Evolutionary conservation across 37 sponge, comb jelly and placozoan species (phyloP).

Genomic region (Ianthella basta): DNA sequence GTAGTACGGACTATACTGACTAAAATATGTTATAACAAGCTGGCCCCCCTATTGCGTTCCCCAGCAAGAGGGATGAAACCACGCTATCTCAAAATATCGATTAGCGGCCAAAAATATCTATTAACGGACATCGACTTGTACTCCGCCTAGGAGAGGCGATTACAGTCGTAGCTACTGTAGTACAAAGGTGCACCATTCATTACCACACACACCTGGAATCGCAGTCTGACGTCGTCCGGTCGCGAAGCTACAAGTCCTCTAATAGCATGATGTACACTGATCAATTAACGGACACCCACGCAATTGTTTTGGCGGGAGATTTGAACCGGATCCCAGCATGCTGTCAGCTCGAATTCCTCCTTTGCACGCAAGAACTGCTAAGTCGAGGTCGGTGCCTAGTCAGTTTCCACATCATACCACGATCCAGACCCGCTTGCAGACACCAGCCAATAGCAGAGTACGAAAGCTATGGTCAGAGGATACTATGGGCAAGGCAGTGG

Average conservation of each 20-base stretch:
- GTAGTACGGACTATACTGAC: background rate
- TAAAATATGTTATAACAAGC: constrained; percentile 1
- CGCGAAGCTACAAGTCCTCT: background rate
- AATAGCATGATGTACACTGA: background rate
- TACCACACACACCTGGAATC: background rate
- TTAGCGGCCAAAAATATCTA: constrained; percentile 1
- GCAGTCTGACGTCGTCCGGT: too few relatives aligned
- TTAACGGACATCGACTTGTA: background rate
- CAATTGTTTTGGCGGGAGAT: background rate
- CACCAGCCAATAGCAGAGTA: background rate
- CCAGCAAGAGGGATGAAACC: constrained; percentile 1
- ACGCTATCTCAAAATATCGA: background rate
- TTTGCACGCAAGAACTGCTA: background rate
- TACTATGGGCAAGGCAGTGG: background rate
- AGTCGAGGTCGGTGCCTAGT: background rate
- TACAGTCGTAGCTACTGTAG: background rate
- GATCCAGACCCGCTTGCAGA: background rate
- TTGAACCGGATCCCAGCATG: background rate
- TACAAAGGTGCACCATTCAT: background rate
- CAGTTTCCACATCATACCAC: background rate
- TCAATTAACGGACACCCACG: constrained; percentile 6
- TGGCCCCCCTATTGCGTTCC: too few relatives aligned
- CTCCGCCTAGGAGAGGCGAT: too few relatives aligned
- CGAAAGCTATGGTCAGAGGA: constrained; percentile 1
- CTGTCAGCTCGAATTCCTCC: background rate